phyloP scores from a whole-genome alignment of 2,888 invertebrate genomes.

The Drosophila mercatorum region DNA sequence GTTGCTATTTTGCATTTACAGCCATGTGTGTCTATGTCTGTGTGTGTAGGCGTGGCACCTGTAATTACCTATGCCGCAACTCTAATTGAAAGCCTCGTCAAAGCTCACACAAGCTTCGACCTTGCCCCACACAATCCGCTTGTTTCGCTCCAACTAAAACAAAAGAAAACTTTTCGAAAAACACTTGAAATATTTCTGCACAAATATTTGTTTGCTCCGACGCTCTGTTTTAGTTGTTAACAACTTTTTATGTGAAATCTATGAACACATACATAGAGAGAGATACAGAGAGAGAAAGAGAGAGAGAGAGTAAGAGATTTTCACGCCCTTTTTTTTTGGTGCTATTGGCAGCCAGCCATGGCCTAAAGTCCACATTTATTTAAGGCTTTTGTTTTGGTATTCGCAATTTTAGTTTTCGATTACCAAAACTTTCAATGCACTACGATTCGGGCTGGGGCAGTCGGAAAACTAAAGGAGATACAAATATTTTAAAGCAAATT shows the following conservation, averaged over 20 bases:
- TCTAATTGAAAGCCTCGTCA: constrained; percentile 42
- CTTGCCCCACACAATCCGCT: constrained; percentile 32
- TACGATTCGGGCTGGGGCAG: background rate
- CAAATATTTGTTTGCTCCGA: constrained; percentile 52
- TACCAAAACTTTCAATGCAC: constrained; percentile 64
- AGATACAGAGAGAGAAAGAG: no score
- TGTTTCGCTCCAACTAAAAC: constrained; percentile 11
- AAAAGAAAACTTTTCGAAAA: constrained; percentile 16
- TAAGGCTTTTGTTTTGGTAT: constrained; percentile 66
- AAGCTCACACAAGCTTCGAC: constrained; percentile 24
- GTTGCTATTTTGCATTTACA: constrained; percentile 30
- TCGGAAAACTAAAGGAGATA: background rate
- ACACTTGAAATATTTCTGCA: constrained; percentile 62
- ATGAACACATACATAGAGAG: background rate
- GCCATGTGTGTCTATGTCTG: constrained; percentile 14
- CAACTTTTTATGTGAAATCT: constrained; percentile 64
- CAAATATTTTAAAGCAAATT: background rate
- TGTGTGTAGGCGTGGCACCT: constrained; percentile 13
- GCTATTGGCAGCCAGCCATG: constrained; percentile 67
- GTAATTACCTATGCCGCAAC: constrained; percentile 35
- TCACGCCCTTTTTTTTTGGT: constrained; percentile 28
- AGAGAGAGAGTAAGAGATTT: constrained; percentile 10
- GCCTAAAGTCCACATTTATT: constrained; percentile 56
- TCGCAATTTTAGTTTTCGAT: constrained; percentile 49
- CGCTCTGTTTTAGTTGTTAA: constrained; percentile 39